Percentiles rank a stretch among this genome's conserved stretches.
phyloP scores from a whole-genome alignment of 2,797 vertebrate genomes.

The Salarias fasciatus region DNA sequence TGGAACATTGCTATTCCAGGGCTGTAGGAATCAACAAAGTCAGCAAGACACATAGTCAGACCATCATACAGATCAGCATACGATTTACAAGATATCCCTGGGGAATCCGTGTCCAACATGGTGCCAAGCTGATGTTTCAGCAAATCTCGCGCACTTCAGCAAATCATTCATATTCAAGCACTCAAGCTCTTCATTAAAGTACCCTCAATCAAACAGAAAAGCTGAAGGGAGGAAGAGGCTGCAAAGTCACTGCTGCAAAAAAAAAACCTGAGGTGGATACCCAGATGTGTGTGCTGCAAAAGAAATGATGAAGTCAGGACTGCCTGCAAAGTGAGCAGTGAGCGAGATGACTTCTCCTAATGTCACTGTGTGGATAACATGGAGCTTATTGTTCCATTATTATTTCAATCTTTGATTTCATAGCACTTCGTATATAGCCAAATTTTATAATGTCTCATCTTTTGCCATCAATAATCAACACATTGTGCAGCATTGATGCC shows the following conservation, averaged over 20 bases:
- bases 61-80: slow-evolving; percentile 36
- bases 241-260: slow-evolving; percentile 12
- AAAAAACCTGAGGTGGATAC: slow-evolving; percentile 15
- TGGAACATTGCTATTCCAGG: slow-evolving; percentile 29
- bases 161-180: slow-evolving; percentile 33
- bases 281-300: neutral
- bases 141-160: slow-evolving; percentile 36
- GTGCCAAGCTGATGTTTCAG: slow-evolving; percentile 23
- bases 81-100: slow-evolving; percentile 30
- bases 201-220: slow-evolving; percentile 14
- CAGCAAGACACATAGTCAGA: slow-evolving; percentile 39
- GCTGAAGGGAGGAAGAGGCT: slow-evolving; percentile 5
- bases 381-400: no score
- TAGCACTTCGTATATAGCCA: no score
- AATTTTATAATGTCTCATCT: no score
- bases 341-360: no score
- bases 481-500: no score
- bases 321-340: no score
- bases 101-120: slow-evolving; percentile 24
- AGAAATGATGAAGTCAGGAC: no score
- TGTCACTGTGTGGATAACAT: no score
- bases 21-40: slow-evolving; percentile 38
- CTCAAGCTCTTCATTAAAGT: slow-evolving; percentile 39
- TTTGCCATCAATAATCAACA: no score
- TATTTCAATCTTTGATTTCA: no score